Conservation (phyloP, 30 jellyfish, hydroid and myxozoan genomes). For the Pseudorhiza aurosa region DNA sequence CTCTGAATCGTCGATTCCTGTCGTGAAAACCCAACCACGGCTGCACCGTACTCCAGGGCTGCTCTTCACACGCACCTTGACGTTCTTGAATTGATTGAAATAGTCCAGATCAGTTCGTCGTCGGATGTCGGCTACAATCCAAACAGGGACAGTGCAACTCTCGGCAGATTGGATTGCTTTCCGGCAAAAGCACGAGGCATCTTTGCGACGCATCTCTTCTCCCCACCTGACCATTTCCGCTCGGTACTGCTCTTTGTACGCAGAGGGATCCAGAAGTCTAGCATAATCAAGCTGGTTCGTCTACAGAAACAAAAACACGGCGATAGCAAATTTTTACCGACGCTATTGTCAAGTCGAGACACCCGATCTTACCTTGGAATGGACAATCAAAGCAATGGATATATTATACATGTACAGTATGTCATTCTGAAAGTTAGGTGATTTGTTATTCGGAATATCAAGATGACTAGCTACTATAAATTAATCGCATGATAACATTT, state of each 20-base stretch:
- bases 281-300: slow-evolving; percentile 39
- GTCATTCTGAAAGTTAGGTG: no score
- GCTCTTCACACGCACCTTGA: slow-evolving; percentile 47
- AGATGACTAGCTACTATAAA: no score
- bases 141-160: slow-evolving; percentile 17
- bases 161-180: slow-evolving; percentile 38
- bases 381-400: no score
- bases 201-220: slow-evolving; percentile 65
- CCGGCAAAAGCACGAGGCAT: slow-evolving; percentile 66
- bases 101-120: slow-evolving; percentile 68
- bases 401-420: no score
- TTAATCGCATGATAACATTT: no score
- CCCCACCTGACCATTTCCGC: slow-evolving; percentile 88
- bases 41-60: slow-evolving; percentile 27
- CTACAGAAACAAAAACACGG: no score
- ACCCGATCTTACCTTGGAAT: no score
- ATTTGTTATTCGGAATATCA: no score
- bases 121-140: slow-evolving; percentile 84
- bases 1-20: slow-evolving; percentile 83
- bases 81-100: slow-evolving; percentile 30
- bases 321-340: no score
- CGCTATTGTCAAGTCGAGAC: no score
- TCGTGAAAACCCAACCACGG: slow-evolving; percentile 82
- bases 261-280: slow-evolving; percentile 77
- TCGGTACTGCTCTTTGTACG: slow-evolving; percentile 74